Evolutionary conservation across 2,888 invertebrate genomes (phyloP).

Genomic region (Eulithis testata): DNA sequence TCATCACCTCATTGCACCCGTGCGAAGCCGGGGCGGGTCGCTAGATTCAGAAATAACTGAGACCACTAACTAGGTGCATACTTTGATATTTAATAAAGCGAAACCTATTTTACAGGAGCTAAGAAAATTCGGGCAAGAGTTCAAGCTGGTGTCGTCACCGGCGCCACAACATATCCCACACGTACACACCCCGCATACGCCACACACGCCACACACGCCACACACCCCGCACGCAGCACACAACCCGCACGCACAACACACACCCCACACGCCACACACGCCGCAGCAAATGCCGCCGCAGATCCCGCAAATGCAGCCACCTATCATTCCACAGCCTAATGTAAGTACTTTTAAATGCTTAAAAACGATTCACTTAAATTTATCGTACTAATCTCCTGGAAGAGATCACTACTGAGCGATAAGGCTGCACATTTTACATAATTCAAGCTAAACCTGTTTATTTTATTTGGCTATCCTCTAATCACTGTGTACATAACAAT

Average conservation of each 20-base stretch:
- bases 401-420: too few species aligned
- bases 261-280: constrained; percentile 12
- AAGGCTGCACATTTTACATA: too few species aligned
- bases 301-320: constrained; percentile 43
- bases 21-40: too few species aligned
- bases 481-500: too few species aligned
- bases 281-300: constrained; percentile 43
- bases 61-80: too few species aligned
- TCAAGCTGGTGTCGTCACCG: constrained; percentile 86
- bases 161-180: constrained; percentile 51
- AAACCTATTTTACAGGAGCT: constrained; percentile 79
- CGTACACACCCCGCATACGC: not conserved
- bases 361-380: too few species aligned
- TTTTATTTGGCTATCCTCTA: too few species aligned
- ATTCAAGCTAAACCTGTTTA: too few species aligned
- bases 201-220: constrained; percentile 34
- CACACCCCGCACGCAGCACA: constrained; percentile 23
- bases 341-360: not conserved
- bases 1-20: too few species aligned
- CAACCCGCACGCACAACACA: constrained; percentile 45
- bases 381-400: too few species aligned
- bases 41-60: too few species aligned
- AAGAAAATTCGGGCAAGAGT: constrained; percentile 92
- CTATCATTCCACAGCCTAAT: constrained; percentile 38
- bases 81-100: too few species aligned